These are phyloP conservation scores for Pogonocichla stellata DNA, from an alignment of 2,113 vertebrate genomes.

Conservation along the genomic window DNA sequence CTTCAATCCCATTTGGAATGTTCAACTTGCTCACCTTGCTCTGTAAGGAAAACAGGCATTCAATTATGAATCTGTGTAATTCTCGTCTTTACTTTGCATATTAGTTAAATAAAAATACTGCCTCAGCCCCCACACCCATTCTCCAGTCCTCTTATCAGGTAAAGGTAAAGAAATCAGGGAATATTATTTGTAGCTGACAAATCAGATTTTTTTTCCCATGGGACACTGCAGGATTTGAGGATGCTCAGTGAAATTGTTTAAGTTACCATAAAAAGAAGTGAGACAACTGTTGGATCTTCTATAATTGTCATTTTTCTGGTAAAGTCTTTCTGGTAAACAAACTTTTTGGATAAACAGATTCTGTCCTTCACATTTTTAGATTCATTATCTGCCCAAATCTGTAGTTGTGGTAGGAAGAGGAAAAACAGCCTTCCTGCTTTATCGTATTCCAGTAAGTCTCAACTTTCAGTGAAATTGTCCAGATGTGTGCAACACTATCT, in stretches of 20 bases:
- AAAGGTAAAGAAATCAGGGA: not conserved
- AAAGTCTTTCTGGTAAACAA: not conserved
- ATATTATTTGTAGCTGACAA: not conserved
- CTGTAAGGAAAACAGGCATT: not conserved
- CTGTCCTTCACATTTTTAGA: not conserved
- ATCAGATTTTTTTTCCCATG: not conserved
- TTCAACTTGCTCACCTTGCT: not conserved
- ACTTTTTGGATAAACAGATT: not conserved
- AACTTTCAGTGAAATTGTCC: not conserved
- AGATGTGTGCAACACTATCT: not conserved
- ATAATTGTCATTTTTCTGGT: not conserved
- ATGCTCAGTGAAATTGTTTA: not conserved
- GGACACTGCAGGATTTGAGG: not conserved
- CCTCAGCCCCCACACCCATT: not conserved
- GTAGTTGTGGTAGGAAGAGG: not conserved
- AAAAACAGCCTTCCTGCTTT: constrained; percentile 11
- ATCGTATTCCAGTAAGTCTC: not conserved
- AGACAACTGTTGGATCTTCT: not conserved
- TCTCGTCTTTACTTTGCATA: not conserved
- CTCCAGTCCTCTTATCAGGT: not conserved
- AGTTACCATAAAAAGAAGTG: not conserved
- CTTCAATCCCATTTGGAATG: not conserved
- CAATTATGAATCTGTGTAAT: not conserved
- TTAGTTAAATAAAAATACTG: not conserved
- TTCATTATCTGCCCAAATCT: not conserved